Evolutionary conservation across 2,888 invertebrate species (phyloP).

Genomic region (Brachylomia viminalis): DNA sequence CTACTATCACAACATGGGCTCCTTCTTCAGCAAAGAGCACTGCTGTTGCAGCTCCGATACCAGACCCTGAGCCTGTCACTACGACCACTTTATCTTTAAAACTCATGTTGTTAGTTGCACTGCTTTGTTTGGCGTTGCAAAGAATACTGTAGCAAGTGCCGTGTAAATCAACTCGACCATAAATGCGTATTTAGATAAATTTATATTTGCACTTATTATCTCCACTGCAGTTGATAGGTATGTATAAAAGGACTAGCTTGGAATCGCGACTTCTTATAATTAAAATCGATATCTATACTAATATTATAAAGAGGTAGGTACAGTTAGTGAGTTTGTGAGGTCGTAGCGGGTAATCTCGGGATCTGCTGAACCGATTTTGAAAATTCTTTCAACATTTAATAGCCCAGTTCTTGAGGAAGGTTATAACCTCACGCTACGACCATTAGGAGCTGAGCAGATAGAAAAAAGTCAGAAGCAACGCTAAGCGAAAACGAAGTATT

Average conservation of each 20-base stretch:
- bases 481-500: too few species aligned
- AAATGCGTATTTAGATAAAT: background rate
- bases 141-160: background rate
- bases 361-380: too few species aligned
- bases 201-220: background rate
- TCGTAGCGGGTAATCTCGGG: too few species aligned
- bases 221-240: background rate
- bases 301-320: too few species aligned
- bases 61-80: constrained; percentile 42
- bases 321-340: too few species aligned
- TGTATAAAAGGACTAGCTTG: background rate
- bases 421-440: too few species aligned
- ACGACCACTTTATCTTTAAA: constrained; percentile 34
- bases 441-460: too few species aligned
- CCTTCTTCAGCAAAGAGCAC: constrained; percentile 42
- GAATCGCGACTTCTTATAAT: background rate
- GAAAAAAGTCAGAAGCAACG: too few species aligned
- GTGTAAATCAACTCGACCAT: background rate
- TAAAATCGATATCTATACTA: background rate
- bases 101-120: constrained; percentile 45
- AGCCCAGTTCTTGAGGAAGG: too few species aligned
- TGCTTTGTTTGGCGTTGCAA: background rate
- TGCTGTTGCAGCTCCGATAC: constrained; percentile 44
- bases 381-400: too few species aligned
- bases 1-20: constrained; percentile 37